Evolutionary conservation across 2,888 invertebrate genomes (phyloP), one percentile per base, ranked within the genome.

Genomic region (Frankliniella intonsa): DNA sequence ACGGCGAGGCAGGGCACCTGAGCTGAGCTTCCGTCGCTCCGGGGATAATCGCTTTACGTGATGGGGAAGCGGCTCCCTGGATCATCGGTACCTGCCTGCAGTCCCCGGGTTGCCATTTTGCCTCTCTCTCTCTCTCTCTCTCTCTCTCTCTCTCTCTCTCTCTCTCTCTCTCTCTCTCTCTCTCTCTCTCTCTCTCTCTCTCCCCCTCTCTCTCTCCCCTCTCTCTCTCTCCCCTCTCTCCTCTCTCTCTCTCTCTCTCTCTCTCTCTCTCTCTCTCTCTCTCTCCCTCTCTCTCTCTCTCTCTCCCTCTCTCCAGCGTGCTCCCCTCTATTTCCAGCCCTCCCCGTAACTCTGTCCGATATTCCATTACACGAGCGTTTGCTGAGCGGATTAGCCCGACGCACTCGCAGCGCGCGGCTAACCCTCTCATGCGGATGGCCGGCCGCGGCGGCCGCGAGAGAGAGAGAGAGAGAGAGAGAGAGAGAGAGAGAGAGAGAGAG

Each of bases 191-290:
- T 22, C 11, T 2, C 69, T 22, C 69, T 3, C 22, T 22, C 22
- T 22, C 69, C 12, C 12, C 51, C 51, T 51, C 12, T 9, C 9
- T 51, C 51, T 12, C 51, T 51, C 51, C 51, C 51, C 51, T 9
- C 62, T 65, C 62, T 51, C 51, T 51, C 62, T 10, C 62, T 65
- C 62, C 5, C 62, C 19, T 19, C 19, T 19, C 7, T 7, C 7
- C 65, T 65, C 65, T 65, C 65, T 65, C 65, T 65, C 65, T 65
- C 65, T 65, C 65, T 65, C 65, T 65, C 65, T 65, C 65, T 65
- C 65, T 65, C 65, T 65, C 65, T 65, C 65, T 65, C 65, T 65
- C 65, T 65, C 65, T 65, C 65, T 65, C 65, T 65, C 65, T 65
- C 65, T 65, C 65, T 65, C 65, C 19, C 65, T 65, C 65, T 65